Evolutionary conservation across 2,113 vertebrate genomes (phyloP).

Genomic region (Microcebus tavaratra): DNA sequence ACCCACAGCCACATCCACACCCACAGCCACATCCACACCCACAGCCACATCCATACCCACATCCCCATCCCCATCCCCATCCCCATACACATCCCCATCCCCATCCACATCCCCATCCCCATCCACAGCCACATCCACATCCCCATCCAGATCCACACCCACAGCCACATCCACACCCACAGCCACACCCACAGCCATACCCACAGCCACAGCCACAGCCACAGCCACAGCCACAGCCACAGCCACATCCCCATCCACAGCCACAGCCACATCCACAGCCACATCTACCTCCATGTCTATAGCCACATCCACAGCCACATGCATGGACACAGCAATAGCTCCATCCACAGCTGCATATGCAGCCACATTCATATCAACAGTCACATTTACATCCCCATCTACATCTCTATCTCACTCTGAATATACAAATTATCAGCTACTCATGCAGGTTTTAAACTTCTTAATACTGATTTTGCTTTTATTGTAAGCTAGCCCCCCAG

Average conservation of each 20-base stretch:
- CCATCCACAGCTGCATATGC: background rate
- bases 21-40: background rate
- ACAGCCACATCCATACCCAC: background rate
- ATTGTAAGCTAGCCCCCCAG: background rate
- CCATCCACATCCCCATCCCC: fast-evolving
- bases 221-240: background rate
- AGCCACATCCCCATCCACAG: no score
- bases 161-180: no score
- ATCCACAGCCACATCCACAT: background rate
- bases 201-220: no score
- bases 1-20: fast-evolving
- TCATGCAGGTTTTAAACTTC: background rate
- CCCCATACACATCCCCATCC: fast-evolving
- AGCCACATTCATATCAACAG: no score
- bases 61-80: no score
- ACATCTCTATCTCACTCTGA: background rate
- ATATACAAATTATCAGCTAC: background rate
- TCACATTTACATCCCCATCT: fast-evolving
- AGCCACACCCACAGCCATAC: fast-evolving
- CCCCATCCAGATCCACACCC: no score
- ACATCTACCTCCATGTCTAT: background rate
- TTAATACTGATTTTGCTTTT: background rate
- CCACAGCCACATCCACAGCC: no score
- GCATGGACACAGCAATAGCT: no score
- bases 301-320: fast-evolving